Evolutionary conservation across 2,888 invertebrate species (phyloP), one percentile per base, ranked within the genome.

Genomic region (Fissipunctia ypsillon): DNA sequence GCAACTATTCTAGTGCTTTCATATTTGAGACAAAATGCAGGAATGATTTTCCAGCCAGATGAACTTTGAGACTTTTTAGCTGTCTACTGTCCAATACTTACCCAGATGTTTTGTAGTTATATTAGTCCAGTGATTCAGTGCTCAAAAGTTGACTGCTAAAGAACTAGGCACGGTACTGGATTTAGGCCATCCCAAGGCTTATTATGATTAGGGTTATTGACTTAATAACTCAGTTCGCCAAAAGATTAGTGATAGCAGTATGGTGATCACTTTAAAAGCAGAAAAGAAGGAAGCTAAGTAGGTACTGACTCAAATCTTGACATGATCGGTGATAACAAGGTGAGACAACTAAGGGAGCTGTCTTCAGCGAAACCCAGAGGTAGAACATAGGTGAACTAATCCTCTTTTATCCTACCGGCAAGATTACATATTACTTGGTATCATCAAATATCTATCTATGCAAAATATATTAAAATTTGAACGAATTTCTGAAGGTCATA

Each of bases 401-500:
- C 25, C 52, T 52, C 52, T 25, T 54, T 16, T 25, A 54, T 28
- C 25, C 6, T 5, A 28, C 16, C 22, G 10, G 3, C n/a, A 69
- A 35, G 0, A 52, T 25, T 12, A 9, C 41, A 6, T n/a, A 73
- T n/a, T 43, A 28, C 10, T 10, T 12, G n/a, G 3, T 48, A 43
- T 25, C 3, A 16, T 35, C 43, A 60, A 59, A 72, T 48, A 54
- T 3, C 12, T n/a, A 54, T 22, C 43, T 28, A 28, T 25, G 22
- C 16, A 35, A 45, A 41, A 60, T 16, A 43, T 22, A 64, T 64
- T 57, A 41, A 41, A 66, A 50, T 3, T 19, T 66, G 25, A 67
- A 22, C 38, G 38, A 79, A 64, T 64, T 50, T 81, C 52, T n/a
- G 35, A 65, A 64, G 48, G 68, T 78, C 77, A 82, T 65, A 68